Evolutionary conservation across 2,113 vertebrate genomes (phyloP).

Genomic region (Ageneiosus marmoratus): DNA sequence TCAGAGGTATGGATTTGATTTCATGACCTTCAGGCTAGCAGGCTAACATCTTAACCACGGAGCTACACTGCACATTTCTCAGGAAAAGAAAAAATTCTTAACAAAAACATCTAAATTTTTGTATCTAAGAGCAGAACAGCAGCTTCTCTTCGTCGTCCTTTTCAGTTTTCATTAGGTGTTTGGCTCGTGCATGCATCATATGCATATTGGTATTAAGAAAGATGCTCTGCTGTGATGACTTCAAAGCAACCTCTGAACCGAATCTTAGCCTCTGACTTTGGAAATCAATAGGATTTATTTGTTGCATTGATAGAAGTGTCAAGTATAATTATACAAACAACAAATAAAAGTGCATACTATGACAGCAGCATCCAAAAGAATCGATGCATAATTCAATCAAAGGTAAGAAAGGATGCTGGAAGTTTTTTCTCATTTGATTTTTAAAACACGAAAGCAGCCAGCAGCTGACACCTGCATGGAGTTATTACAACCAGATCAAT

Average conservation of each 20-base stretch:
- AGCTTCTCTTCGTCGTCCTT: not conserved
- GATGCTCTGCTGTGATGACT: not conserved
- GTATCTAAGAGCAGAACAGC: no score
- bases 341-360: slow-evolving; percentile 20
- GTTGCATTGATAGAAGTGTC: slow-evolving; percentile 33
- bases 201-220: not conserved
- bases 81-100: no score
- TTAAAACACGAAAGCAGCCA: not conserved
- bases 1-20: no score
- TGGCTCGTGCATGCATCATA: not conserved
- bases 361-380: slow-evolving; percentile 7
- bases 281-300: slow-evolving; percentile 38
- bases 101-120: no score
- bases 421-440: not conserved
- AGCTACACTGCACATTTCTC: no score
- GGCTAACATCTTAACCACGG: no score
- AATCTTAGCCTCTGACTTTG: not conserved
- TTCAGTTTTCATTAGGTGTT: not conserved
- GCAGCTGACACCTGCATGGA: not conserved
- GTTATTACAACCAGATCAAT: slow-evolving; percentile 13
- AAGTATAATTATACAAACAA: slow-evolving; percentile 27
- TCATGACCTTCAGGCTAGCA: no score
- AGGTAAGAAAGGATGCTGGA: not conserved
- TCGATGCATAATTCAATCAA: slow-evolving; percentile 26
- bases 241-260: not conserved